phyloP scores from a whole-genome alignment of 2,797 vertebrate genomes.

The Gallirallus australis region DNA sequence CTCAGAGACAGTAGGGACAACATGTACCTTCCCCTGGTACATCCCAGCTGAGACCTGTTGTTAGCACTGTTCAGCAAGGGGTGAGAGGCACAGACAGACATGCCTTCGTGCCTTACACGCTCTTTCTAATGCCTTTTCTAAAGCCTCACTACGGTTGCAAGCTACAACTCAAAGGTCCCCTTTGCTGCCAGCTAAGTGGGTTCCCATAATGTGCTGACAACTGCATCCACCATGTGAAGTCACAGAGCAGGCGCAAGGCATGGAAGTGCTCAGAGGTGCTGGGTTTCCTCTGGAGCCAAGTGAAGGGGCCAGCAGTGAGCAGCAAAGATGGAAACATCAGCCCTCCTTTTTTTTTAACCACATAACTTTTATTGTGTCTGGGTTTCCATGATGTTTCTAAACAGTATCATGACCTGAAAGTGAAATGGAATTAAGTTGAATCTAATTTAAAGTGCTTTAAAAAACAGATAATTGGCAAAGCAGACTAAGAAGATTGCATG shows the following conservation, averaged over 20 bases:
- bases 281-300: neutral
- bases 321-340: neutral
- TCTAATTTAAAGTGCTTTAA: conserved; percentile 60
- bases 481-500: conserved; percentile 9
- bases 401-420: conserved; percentile 34
- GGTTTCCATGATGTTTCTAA: conserved; percentile 32
- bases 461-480: conserved; percentile 49
- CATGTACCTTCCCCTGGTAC: neutral
- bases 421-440: conserved; percentile 40
- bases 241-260: fast-evolving
- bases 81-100: neutral
- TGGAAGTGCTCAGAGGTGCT: neutral
- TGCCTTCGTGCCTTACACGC: neutral
- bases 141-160: neutral
- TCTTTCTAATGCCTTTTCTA: neutral
- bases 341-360: neutral
- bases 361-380: neutral
- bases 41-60: neutral
- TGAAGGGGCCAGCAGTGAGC: fast-evolving
- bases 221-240: neutral
- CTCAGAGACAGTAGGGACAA: neutral
- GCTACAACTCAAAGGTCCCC: neutral
- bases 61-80: fast-evolving
- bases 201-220: fast-evolving
- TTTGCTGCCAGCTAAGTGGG: neutral